A percentile compares a stretch with the other conserved stretches of the same genome.
phyloP scores from a whole-genome alignment of 92 coral and sea anemone genomes.

The Phenganax subtilis region DNA sequence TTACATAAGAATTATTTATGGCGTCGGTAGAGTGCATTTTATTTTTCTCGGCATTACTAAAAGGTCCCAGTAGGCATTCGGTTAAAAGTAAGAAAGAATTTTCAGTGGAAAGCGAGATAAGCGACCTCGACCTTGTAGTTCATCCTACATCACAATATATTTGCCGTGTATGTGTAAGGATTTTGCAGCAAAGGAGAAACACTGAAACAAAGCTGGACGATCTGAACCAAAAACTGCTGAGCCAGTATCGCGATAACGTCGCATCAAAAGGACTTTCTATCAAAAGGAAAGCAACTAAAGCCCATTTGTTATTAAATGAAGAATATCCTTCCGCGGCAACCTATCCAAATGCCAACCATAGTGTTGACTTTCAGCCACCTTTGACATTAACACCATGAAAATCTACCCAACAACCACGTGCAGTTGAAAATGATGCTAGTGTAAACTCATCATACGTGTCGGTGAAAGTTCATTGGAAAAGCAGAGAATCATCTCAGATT shows the following conservation, averaged over 20 bases:
- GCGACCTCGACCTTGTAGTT: slow-evolving; percentile 1
- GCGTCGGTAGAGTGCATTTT: slow-evolving; percentile 10
- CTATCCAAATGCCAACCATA: background rate
- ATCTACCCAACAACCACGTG: background rate
- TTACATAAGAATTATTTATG: slow-evolving; percentile 26
- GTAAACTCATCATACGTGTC: slow-evolving; percentile 42
- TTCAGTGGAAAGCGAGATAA: background rate
- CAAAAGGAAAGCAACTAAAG: slow-evolving; percentile 14
- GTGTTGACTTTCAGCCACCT: background rate
- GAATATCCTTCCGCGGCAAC: background rate
- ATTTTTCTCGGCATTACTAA: background rate
- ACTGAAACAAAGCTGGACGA: slow-evolving; percentile 8
- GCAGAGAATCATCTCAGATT: slow-evolving; percentile 39
- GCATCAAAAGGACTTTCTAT: slow-evolving; percentile 17
- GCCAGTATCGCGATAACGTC: slow-evolving; percentile 4
- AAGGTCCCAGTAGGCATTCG: slow-evolving; percentile 13
- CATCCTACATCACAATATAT: slow-evolving; percentile 17
- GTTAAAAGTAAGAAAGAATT: slow-evolving; percentile 22
- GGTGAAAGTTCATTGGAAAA: slow-evolving; percentile 49
- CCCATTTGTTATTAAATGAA: slow-evolving; percentile 1
- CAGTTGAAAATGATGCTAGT: slow-evolving; percentile 1
- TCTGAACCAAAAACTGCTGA: background rate
- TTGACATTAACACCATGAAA: background rate
- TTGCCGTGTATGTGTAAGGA: slow-evolving; percentile 8
- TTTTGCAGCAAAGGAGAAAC: slow-evolving; percentile 19